Conservation (phyloP, 2,888 invertebrate genomes). For the Invenusta paracnida region DNA sequence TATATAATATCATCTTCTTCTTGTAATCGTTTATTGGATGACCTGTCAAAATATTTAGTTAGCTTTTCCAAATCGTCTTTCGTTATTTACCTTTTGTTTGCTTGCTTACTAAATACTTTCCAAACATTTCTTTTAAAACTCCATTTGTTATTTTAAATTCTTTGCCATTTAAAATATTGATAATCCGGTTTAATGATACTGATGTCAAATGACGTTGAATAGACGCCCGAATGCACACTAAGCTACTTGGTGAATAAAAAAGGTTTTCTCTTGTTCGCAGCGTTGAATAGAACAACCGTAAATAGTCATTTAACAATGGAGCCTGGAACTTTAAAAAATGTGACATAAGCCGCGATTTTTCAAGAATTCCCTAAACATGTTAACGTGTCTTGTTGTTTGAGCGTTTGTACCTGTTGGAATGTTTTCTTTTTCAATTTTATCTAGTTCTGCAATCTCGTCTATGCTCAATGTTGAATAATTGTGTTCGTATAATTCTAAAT, state of each 20-base stretch:
- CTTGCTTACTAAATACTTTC: background rate
- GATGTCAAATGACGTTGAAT: conserved; percentile 18
- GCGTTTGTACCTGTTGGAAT: background rate
- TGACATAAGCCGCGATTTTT: background rate
- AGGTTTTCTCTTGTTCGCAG: conserved; percentile 11
- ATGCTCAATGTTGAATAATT: background rate
- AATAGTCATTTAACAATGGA: background rate
- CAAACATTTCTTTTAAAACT: background rate
- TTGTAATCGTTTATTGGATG: background rate
- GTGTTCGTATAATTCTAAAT: background rate
- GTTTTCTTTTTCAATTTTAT: background rate
- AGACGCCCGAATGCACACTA: conserved; percentile 22
- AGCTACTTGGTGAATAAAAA: background rate
- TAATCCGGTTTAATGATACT: conserved; percentile 10
- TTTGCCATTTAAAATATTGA: background rate
- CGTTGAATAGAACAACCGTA: background rate
- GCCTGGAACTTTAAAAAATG: background rate
- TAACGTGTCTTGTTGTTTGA: background rate
- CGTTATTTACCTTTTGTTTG: background rate
- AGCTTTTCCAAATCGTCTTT: conserved; percentile 19
- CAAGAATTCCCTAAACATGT: background rate
- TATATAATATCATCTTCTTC: no score
- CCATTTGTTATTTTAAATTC: background rate
- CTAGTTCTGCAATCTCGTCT: background rate
- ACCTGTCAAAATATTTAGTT: conserved; percentile 26